A percentile compares a stretch with the other conserved stretches of the same genome.
Evolutionary conservation across 2,113 vertebrate species (phyloP).

Genomic region (Nibea albiflora): DNA sequence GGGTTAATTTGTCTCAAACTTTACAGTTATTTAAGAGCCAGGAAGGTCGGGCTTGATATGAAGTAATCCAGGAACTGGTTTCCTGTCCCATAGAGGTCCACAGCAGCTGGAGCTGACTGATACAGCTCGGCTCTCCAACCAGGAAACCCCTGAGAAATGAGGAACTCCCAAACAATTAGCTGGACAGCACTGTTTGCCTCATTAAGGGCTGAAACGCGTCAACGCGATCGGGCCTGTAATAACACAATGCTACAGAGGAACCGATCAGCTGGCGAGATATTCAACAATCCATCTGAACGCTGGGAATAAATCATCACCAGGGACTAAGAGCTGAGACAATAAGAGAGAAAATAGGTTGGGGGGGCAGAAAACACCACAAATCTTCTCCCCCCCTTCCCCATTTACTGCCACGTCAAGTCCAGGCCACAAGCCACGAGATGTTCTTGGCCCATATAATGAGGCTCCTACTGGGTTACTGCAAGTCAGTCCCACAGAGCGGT

Average conservation of each 20-base stretch:
- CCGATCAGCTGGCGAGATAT: conserved; percentile 22
- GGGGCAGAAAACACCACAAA: conserved; percentile 18
- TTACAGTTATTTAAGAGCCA: conserved; percentile 12
- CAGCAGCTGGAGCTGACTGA: conserved; percentile 73
- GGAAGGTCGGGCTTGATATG: conserved; percentile 58
- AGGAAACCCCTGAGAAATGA: conserved; percentile 64
- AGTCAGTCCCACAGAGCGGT: conserved; percentile 53
- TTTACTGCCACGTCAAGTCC: conserved; percentile 64
- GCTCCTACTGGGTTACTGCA: conserved; percentile 59
- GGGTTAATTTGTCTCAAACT: not conserved
- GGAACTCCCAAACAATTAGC: conserved; percentile 77
- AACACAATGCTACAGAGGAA: conserved; percentile 56
- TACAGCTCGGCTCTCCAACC: conserved; percentile 56
- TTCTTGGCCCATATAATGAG: conserved; percentile 60
- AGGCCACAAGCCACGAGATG: conserved; percentile 71
- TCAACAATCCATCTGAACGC: not conserved
- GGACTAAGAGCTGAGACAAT: conserved; percentile 28
- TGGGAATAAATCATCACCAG: conserved; percentile 23
- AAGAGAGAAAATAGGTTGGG: not conserved
- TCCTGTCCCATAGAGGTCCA: conserved; percentile 64
- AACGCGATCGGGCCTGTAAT: conserved; percentile 28
- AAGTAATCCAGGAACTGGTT: conserved; percentile 73
- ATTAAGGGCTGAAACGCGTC: conserved; percentile 56
- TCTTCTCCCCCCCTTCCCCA: not conserved
- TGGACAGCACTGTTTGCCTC: conserved; percentile 60